Base-by-base conservation (phyloP, 2,797 vertebrate species). In the Cossypha niveicapilla region DNA sequence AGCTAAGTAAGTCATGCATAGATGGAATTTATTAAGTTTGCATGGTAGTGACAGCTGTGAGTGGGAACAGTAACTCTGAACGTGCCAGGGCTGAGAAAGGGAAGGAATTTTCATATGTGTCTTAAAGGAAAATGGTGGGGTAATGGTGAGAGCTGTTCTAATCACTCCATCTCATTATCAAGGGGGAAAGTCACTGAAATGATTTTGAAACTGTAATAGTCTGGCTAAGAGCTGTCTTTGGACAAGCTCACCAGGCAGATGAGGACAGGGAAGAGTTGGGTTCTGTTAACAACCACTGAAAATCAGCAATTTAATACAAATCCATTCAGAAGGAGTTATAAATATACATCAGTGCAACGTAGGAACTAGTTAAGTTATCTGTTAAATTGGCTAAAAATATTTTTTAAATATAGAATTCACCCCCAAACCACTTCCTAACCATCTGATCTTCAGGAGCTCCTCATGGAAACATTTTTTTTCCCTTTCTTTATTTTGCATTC, bases 21-120 rank as follows among this genome's bases (percentile, higher is more conserved):
- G 94, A 96, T 94, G 96, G 96, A 97, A 96, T 94, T 97, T 96
- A 87, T 95, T 97, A 97, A 95, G 90, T 96, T 96, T 93, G 90
- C 95, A 94, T 78, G 73, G 80, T 84, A 96, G 85, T 95, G 93
- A 93, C 94, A 97, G 91, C 89, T 96, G 48, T 93, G 92, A 97
- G 95, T 95, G 85, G 92, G 86, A 88, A 91, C 96, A 95, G 94
- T 94, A 93, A 92, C 92, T 97, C 87, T 62, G 76, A 95, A 91
- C 80, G 66, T 96, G 93, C 94, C 88, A 92, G 67, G 92, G 94
- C 81, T 95, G 62, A 86, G 96, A 91, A 95, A 92, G 76, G 86
- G 94, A 96, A 96, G 90, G 76, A 97, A 92, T 90, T 90, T 93
- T 86, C 90, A 42, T 68, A 66, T 90, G 53, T 93, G 86, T 93